Evolutionary conservation across 2,888 invertebrate genomes (phyloP).

Genomic region (Caenorhabditis sp.): DNA sequence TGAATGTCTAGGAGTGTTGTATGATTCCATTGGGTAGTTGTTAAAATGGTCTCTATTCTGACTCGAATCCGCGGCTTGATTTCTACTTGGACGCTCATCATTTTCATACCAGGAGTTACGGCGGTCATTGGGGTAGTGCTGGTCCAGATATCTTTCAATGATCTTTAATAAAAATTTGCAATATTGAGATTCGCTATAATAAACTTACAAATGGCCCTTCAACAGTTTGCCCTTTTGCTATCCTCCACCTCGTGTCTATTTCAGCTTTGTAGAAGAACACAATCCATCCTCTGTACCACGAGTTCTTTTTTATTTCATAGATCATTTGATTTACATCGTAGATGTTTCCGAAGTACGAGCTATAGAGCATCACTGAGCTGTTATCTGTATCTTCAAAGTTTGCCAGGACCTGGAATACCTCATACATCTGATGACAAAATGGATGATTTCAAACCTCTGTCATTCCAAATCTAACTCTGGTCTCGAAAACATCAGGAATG

Average conservation of each 20-base stretch:
- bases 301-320: neutral
- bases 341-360: conserved; percentile 19
- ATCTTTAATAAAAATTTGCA: no score
- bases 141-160: no score
- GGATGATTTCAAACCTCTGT: conserved; percentile 10
- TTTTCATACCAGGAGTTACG: no score
- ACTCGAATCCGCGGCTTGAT: no score
- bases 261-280: no score
- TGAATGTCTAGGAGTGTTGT: no score
- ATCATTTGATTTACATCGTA: conserved; percentile 1
- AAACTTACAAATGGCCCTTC: neutral
- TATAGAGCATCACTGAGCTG: conserved; percentile 4
- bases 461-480: neutral
- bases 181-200: no score
- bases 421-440: no score
- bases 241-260: neutral
- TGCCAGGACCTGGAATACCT: neutral
- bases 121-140: no score
- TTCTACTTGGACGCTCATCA: no score
- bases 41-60: no score
- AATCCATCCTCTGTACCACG: conserved; percentile 35
- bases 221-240: neutral
- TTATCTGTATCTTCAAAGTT: neutral
- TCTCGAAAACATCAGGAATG: conserved; percentile 10
- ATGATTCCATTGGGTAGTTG: no score